A percentile compares a stretch with the other conserved stretches of the same genome.
Conservation (phyloP, 2,113 vertebrate species). For the Syngnathus floridae region DNA sequence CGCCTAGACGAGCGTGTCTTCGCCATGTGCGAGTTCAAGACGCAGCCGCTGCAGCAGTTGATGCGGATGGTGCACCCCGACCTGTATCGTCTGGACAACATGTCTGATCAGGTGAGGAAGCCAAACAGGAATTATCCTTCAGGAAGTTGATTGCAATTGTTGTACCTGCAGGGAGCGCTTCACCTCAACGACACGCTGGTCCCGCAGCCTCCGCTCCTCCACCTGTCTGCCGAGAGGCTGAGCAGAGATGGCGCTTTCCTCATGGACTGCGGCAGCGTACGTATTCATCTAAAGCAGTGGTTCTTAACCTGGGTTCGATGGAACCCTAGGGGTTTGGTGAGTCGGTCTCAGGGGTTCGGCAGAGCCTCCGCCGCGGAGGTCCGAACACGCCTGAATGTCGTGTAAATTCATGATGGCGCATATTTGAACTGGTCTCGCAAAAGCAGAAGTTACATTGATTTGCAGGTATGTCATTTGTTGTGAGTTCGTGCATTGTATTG, state of each 20-base stretch:
- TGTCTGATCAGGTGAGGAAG: conserved; percentile 83
- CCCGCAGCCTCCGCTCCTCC: conserved; percentile 86
- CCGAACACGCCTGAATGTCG: no score
- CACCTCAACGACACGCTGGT: conserved; percentile 83
- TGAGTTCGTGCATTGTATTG: no score
- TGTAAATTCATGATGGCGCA: no score
- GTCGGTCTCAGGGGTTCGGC: no score
- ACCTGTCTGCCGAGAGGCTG: conserved; percentile 84
- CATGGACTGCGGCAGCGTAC: conserved; percentile 91
- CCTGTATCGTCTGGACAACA: conserved; percentile 88
- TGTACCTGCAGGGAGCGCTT: conserved; percentile 77
- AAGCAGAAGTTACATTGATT: no score
- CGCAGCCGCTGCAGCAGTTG: conserved; percentile 84
- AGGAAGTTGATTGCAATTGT: not conserved
- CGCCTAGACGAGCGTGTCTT: conserved; percentile 92
- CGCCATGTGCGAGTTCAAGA: conserved; percentile 97
- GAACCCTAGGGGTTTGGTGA: no score
- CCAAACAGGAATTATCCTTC: not conserved
- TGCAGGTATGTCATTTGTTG: no score
- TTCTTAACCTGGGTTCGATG: no score
- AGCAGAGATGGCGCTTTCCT: conserved; percentile 89
- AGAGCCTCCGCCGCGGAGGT: no score
- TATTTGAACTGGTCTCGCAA: no score
- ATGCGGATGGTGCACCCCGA: conserved; percentile 91
- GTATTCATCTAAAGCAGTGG: conserved; percentile 25